Evolutionary conservation across 1,140 invertebrate genomes (phyloP).

Genomic region (Nasonia vitripennis): DNA sequence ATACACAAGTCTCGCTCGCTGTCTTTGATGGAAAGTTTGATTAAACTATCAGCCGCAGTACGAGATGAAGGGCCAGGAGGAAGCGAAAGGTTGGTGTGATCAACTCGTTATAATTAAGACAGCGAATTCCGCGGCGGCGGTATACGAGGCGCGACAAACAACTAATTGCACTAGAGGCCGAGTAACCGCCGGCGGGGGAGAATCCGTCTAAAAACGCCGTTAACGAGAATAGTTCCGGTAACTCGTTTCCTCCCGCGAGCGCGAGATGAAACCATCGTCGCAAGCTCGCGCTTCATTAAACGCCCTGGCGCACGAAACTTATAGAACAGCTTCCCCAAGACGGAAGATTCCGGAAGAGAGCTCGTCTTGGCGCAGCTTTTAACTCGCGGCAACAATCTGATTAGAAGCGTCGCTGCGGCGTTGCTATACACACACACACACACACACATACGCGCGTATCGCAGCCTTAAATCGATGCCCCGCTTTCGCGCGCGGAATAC

Average conservation of each 20-base stretch:
- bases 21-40: constrained; percentile 4
- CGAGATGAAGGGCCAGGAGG: background rate
- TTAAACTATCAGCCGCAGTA: background rate
- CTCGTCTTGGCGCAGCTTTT: background rate
- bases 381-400: background rate
- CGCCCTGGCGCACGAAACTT: constrained; percentile 44
- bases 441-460: background rate
- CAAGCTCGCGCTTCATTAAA: constrained; percentile 52
- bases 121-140: no score
- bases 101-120: no score
- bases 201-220: constrained; percentile 5
- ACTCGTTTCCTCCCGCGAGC: background rate
- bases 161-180: background rate
- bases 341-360: constrained; percentile 13
- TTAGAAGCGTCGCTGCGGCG: no score
- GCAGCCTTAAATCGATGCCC: background rate
- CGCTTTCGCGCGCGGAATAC: background rate
- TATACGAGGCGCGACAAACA: background rate
- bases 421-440: no score
- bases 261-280: constrained; percentile 49
- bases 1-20: background rate
- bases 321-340: background rate
- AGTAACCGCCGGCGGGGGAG: background rate
- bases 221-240: constrained; percentile 41
- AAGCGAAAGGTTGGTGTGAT: background rate